Base-by-base conservation (phyloP, 2,888 invertebrate genomes). In the Mythimna ferrago region DNA sequence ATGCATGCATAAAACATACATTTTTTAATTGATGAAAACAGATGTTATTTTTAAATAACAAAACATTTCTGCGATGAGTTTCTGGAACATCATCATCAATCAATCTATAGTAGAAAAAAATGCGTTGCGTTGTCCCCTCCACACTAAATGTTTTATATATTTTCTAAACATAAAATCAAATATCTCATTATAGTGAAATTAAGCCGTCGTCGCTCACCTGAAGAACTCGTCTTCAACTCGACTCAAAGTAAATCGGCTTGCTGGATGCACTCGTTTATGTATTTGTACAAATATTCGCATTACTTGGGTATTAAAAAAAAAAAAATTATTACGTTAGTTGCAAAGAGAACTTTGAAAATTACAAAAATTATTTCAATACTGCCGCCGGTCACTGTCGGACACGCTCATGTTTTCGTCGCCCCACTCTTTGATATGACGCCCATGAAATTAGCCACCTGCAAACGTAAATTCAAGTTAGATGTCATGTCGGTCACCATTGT, bases 181-280 rank as follows among this genome's bases (percentile, higher is more conserved):
- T 65, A 19, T 72, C 16, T 65, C 10, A 21, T 72, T 72, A 26
- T 72, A 72, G 72, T 72, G 76, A 38, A 58, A 19, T 11, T 60
- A 66, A 77, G 66, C 54, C 72, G 72, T 44, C 72, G 72, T 26
- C 72, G 66, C 19, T 16, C 76, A 16, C 76, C 76, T 2, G 76
- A 51, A 16, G 32, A 73, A 41, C 73, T 16, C 51, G 53, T 35
- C 64, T 72, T 44, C 76, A 44, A 66, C 67, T 76, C 72, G 0
- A 72, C 72, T 66, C 72, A 72, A 72, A 72, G 76, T 76, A 72
- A 54, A 32, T 6, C 21, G 2, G 54, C 70, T 70, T 44, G 16
- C 21, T 56, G 11, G 65, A 54, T 65, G 35, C 54, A 65, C 21
- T 65, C 21, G 2, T 56, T 26, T 26, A 26, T 14, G n/a, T 64